Percentiles rank a stretch among this genome's conserved stretches.
Conservation (phyloP, 2,797 vertebrate genomes). For the Oreonectes daqikongensis region DNA sequence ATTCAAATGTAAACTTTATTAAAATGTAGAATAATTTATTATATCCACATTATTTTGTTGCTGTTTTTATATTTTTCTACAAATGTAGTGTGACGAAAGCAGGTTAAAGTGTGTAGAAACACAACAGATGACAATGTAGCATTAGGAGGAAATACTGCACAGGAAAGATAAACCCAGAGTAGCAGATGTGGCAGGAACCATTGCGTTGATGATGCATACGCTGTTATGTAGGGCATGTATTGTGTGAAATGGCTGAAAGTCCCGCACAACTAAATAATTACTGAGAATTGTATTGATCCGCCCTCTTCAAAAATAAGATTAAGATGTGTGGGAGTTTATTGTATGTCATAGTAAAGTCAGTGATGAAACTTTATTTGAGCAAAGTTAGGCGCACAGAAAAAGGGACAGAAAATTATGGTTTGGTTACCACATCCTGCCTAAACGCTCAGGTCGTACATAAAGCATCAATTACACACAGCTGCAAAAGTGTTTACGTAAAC, state of each 20-base stretch:
- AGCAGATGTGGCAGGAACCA: constrained; percentile 55
- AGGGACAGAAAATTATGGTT: constrained; percentile 3
- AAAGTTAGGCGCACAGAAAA: constrained; percentile 15
- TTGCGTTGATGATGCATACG: constrained; percentile 23
- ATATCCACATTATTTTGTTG: not conserved
- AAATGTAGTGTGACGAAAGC: not conserved
- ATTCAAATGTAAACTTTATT: too few relatives aligned
- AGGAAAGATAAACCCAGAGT: constrained; percentile 53
- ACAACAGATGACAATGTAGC: constrained; percentile 13
- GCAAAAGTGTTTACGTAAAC: not conserved
- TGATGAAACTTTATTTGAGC: not conserved
- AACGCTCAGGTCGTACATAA: constrained; percentile 8
- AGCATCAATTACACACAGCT: constrained; percentile 19
- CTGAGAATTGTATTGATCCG: not conserved
- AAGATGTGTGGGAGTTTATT: not conserved
- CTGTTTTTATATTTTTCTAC: not conserved
- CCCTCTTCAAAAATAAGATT: too few relatives aligned
- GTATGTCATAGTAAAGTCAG: not conserved
- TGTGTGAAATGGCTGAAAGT: constrained; percentile 17
- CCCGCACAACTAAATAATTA: constrained; percentile 13
- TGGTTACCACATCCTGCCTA: constrained; percentile 57
- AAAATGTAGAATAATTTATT: not conserved
- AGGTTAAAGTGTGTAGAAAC: constrained; percentile 5
- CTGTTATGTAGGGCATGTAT: constrained; percentile 2
- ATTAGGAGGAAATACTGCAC: constrained; percentile 51